Evolutionary conservation across 1,140 invertebrate species (phyloP), one percentile per base, ranked within the genome.

Genomic region (Linepithema humile): DNA sequence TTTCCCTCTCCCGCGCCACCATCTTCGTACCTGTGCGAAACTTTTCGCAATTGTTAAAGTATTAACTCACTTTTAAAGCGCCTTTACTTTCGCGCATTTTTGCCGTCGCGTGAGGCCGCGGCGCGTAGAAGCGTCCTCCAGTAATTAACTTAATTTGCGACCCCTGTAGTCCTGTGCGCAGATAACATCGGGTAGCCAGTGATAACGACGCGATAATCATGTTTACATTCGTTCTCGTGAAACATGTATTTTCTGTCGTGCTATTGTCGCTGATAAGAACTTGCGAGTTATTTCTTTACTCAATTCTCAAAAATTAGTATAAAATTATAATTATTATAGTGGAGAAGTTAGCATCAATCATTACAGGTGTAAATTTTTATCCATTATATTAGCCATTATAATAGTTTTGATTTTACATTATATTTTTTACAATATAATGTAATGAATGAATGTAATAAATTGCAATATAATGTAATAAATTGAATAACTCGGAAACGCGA

Each of bases 11-110:
- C 15, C 10, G 17, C 35, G 17, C 12, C 23, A 1, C 29, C n/a
- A 5, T 12, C 32, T 15, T 40, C 62, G 12, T 43, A 69, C 35
- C 35, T 40, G 17, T 6, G 9, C 35, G 53, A 62, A 84, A 87
- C 82, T 87, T 73, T 20, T 48, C 60, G 32, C 82, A 53, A 88
- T 87, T 88, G 74, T 87, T 87, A 80, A 80, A 50, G 70, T 74
- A 88, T 87, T 88, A 87, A 88, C 83, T 88, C 38, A 84, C 86
- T 88, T 88, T 86, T 87, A 59, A 84, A 87, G 73, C 82, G 29
- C 67, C 69, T 84, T 80, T 78, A 77, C 67, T 50, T 23, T 35
- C 38, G 75, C 53, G 6, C 43, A 55, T 48, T 72, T 80, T 72
- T 50, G 23, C 17, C 29, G 43, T 2, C 0, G 45, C 32, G 45